These are phyloP conservation scores for Vicugna pacos DNA, from an alignment of 2,113 vertebrate species.

Conservation along the genomic window DNA sequence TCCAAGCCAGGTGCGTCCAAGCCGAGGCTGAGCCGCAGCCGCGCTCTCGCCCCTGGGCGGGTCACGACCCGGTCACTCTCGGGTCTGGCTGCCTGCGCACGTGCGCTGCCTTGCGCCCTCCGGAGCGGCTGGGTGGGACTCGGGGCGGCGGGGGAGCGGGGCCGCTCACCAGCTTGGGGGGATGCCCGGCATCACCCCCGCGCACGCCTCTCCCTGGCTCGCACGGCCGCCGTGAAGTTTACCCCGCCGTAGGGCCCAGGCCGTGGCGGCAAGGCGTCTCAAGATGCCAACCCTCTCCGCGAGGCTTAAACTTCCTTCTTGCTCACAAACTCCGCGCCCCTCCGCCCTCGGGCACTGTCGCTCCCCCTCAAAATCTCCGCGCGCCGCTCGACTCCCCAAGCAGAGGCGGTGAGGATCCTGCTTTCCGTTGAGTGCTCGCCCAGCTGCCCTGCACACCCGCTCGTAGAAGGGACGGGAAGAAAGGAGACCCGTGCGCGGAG, in stretches of 20 bases:
- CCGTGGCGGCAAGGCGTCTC: background rate
- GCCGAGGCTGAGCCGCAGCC: background rate
- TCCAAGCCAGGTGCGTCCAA: constrained; percentile 59
- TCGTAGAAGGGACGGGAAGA: background rate
- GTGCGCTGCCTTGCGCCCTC: background rate
- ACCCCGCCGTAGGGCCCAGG: background rate
- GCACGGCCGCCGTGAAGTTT: background rate
- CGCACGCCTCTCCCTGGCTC: background rate
- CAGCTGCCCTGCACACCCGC: background rate
- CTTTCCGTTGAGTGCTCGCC: constrained; percentile 12
- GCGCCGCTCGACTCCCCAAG: background rate
- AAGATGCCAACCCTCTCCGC: background rate
- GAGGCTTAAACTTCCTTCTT: constrained; percentile 8
- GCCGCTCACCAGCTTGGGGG: constrained; percentile 32
- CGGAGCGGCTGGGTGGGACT: background rate
- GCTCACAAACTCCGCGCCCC: constrained; percentile 44
- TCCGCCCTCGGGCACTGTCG: background rate
- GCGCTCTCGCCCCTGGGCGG: background rate
- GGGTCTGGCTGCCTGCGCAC: background rate
- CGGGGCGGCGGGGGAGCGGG: background rate
- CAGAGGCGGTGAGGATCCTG: background rate
- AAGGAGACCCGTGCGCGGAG: background rate
- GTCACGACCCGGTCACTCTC: constrained; percentile 6
- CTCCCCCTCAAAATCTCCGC: background rate
- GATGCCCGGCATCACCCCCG: constrained; percentile 35